Conservation (phyloP, 2,797 vertebrate genomes). For the Bovichtus diacanthus region DNA sequence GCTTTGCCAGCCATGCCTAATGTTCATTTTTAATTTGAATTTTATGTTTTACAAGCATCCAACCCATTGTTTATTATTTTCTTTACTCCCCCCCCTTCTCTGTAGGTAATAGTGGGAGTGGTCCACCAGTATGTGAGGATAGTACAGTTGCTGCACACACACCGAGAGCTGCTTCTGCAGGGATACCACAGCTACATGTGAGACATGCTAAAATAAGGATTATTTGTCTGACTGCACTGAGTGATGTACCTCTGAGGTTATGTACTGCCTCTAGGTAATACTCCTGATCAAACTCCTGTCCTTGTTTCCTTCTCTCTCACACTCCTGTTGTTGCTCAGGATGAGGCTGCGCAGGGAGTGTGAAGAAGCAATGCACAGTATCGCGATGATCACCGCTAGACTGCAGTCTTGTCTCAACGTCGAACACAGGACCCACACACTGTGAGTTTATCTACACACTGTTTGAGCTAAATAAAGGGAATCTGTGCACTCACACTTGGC, state of each 20-base stretch:
- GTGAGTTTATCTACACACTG: constrained; percentile 69
- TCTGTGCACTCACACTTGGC: not conserved
- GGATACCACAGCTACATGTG: constrained; percentile 91
- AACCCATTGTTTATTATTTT: not conserved
- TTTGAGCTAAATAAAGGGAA: not conserved
- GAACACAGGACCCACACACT: constrained; percentile 71
- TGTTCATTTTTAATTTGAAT: not conserved
- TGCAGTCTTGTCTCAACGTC: constrained; percentile 75
- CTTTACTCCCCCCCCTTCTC: not conserved
- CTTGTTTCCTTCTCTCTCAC: not conserved
- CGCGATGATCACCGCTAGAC: constrained; percentile 78
- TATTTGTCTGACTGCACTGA: not conserved
- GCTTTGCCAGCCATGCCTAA: not conserved
- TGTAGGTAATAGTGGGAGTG: constrained; percentile 85
- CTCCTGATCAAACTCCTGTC: not conserved
- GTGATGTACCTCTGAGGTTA: not conserved
- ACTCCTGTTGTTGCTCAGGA: constrained; percentile 67
- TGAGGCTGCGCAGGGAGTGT: constrained; percentile 77
- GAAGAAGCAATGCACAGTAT: constrained; percentile 77
- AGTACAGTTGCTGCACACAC: constrained; percentile 77
- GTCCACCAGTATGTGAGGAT: constrained; percentile 90
- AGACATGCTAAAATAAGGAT: constrained; percentile 61
- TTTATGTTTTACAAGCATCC: not conserved
- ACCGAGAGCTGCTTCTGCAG: constrained; percentile 86
- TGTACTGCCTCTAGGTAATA: not conserved